These are phyloP conservation scores for Cephus spinipes DNA, from an alignment of 2,888 invertebrate genomes.

Conservation along the genomic window DNA sequence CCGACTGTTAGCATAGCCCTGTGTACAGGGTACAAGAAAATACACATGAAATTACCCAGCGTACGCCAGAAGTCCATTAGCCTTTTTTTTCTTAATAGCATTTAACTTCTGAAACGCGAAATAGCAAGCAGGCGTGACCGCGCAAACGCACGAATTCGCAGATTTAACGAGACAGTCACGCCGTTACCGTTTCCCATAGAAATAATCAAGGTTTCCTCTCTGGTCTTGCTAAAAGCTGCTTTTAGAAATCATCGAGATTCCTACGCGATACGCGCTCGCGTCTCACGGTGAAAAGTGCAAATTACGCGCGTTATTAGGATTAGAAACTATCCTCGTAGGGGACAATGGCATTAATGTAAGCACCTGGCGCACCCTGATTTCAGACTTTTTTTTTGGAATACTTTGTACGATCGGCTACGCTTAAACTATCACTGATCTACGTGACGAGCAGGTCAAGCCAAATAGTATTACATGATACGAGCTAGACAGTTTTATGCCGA, in stretches of 20 bases:
- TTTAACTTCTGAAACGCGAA: neutral
- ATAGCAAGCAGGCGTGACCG: neutral
- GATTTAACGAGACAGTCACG: neutral
- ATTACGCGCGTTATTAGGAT: neutral
- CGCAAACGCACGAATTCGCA: neutral
- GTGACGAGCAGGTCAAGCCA: slow-evolving; percentile 27
- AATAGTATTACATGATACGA: neutral
- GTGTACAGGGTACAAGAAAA: neutral
- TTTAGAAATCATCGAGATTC: neutral
- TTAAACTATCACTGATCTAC: slow-evolving; percentile 3
- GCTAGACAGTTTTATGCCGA: neutral
- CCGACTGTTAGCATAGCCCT: neutral
- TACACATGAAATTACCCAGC: neutral
- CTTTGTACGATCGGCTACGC: neutral
- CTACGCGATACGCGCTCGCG: neutral
- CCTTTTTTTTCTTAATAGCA: neutral
- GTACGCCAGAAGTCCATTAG: neutral
- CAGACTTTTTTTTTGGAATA: slow-evolving; percentile 26
- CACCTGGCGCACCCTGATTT: slow-evolving; percentile 27
- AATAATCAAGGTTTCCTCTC: neutral
- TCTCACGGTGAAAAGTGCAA: neutral
- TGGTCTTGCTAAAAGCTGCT: neutral
- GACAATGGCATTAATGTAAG: neutral
- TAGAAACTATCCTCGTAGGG: neutral
- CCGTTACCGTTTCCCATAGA: neutral